These are phyloP conservation scores for Hycleus cichorii DNA, from an alignment of 1,140 invertebrate species.

Conservation along the genomic window DNA sequence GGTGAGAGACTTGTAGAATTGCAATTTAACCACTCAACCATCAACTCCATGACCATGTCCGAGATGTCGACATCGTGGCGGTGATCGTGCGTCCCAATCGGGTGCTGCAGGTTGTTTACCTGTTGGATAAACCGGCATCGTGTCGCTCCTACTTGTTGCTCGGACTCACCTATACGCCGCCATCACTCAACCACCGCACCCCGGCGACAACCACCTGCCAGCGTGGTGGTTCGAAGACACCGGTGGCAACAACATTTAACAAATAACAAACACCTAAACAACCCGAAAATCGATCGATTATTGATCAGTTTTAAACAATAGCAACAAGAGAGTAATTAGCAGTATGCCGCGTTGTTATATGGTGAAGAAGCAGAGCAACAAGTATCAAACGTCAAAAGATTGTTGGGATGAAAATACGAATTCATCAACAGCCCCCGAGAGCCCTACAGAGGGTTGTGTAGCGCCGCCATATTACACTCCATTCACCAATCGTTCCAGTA, in stretches of 20 bases:
- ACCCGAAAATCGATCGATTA: not conserved
- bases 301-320: not conserved
- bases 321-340: not conserved
- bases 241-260: not conserved
- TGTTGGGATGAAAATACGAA: constrained; percentile 25
- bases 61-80: not conserved
- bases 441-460: constrained; percentile 41
- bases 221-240: not conserved
- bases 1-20: constrained; percentile 1
- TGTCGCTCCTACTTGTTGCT: constrained; percentile 38
- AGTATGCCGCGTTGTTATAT: constrained; percentile 48
- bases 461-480: constrained; percentile 40
- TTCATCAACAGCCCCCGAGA: constrained; percentile 30
- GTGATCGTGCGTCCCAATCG: not conserved
- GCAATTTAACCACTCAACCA: not conserved
- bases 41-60: not conserved
- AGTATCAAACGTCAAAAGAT: constrained; percentile 38
- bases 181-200: constrained; percentile 29
- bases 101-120: constrained; percentile 32
- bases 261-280: not conserved
- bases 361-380: constrained; percentile 48
- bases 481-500: constrained; percentile 34
- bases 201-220: constrained; percentile 36
- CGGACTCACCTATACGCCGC: constrained; percentile 29
- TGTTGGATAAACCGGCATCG: constrained; percentile 33